Evolutionary conservation across 2,888 invertebrate species (phyloP), one percentile per base, ranked within the genome.

Genomic region (Lordiphosa andalusiaca): DNA sequence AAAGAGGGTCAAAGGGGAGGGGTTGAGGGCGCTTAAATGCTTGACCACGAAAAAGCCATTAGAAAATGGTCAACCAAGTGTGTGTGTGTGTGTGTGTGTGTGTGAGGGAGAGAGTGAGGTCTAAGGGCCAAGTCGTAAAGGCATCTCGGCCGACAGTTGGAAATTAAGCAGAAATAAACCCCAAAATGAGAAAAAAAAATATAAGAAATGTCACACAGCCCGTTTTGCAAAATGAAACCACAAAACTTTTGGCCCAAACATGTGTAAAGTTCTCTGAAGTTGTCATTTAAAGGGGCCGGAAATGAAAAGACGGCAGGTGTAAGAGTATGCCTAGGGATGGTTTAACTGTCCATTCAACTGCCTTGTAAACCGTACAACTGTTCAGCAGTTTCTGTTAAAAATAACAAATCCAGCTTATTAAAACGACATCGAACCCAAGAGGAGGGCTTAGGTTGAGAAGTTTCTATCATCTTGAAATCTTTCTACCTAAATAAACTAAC

Each of bases 1-100:
- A 37, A 36, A 46, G 25, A 30, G 53, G 58, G 65, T 62, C 58
- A 66, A 65, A 64, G 65, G 48, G 57, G 39, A 54, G 63, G 60
- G 54, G 48, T 37, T 50, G 53, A 63, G 47, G 53, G 65, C 75
- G 76, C 78, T 80, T 81, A 84, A 81, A 81, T 73, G 84, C 80
- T 77, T 81, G 84, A 81, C 80, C 84, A 81, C 80, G 78, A 84
- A 81, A 84, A 81, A 67, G 73, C 72, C 80, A 80, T 80, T 77
- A 84, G 71, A 67, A 71, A 73, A 72, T 65, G 83, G 67, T 56
- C 76, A 69, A 55, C 33, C 30, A 21, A 23, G 60, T 41, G 47
- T 61, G 30, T 50, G 44, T 60, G 30, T 44, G 6, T 38, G 7
- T 33, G 10, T 50, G n/a, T 41, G 40, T 19, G 36, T 44, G 33